Evolutionary conservation across 1,140 invertebrate genomes (phyloP).

Genomic region (Formica selysi): DNA sequence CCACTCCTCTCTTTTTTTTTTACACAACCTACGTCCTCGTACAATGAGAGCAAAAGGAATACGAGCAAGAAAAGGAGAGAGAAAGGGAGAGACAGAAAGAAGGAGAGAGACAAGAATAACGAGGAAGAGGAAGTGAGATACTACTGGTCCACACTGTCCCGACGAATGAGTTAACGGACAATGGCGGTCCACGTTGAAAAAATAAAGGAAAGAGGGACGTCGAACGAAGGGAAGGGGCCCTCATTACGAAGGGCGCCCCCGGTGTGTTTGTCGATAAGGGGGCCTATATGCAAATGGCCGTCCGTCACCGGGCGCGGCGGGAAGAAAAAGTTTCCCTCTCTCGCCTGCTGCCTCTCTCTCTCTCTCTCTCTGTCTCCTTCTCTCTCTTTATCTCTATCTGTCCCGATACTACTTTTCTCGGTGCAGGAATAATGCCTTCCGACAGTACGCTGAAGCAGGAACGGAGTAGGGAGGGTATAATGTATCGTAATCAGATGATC

Average conservation of each 20-base stretch:
- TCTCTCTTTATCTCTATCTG: slow-evolving; percentile 24
- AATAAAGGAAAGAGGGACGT: slow-evolving; percentile 78
- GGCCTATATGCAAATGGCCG: slow-evolving; percentile 85
- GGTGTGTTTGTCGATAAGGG: slow-evolving; percentile 85
- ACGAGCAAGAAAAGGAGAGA: slow-evolving; percentile 58
- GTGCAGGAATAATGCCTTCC: slow-evolving; percentile 82
- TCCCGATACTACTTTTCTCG: slow-evolving; percentile 64
- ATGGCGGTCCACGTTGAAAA: slow-evolving; percentile 80
- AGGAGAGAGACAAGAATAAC: slow-evolving; percentile 70
- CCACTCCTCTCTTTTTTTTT: slow-evolving; percentile 40
- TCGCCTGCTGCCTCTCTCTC: slow-evolving; percentile 30
- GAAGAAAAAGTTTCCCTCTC: slow-evolving; percentile 76
- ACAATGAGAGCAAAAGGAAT: slow-evolving; percentile 73
- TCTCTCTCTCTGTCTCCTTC: slow-evolving; percentile 9
- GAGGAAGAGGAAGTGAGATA: slow-evolving; percentile 73
- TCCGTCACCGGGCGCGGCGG: slow-evolving; percentile 70
- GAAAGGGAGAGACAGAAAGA: slow-evolving; percentile 61
- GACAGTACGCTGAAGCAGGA: slow-evolving; percentile 67
- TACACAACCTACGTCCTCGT: slow-evolving; percentile 36
- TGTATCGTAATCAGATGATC: slow-evolving; percentile 86
- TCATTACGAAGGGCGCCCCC: slow-evolving; percentile 84
- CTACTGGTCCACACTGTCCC: slow-evolving; percentile 77
- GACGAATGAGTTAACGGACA: slow-evolving; percentile 82
- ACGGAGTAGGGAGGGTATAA: slow-evolving; percentile 78
- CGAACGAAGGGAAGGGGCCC: slow-evolving; percentile 74